Conservation (phyloP, 2,888 invertebrate species). For the Sinopyrophorus schimmeli region DNA sequence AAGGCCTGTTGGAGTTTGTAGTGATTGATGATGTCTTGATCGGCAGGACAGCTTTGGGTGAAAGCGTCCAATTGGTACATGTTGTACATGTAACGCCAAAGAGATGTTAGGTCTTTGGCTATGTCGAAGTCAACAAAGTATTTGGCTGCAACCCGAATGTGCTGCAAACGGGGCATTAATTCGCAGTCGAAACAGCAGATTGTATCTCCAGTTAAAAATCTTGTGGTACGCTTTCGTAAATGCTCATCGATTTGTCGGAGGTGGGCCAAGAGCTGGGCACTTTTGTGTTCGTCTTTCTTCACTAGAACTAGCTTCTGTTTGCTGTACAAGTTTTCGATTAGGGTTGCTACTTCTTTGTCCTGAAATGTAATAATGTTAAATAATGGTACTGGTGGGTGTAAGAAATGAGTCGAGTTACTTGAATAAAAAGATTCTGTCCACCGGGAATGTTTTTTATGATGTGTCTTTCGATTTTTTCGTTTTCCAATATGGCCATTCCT, state of each 20-base stretch:
- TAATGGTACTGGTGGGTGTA: neutral
- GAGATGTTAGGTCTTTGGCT: constrained; percentile 73
- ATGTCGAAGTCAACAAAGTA: constrained; percentile 85
- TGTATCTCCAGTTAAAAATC: constrained; percentile 94
- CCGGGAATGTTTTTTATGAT: constrained; percentile 96
- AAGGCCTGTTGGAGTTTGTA: constrained; percentile 96
- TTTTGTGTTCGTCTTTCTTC: constrained; percentile 68
- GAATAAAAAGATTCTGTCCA: constrained; percentile 91
- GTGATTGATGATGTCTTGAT: constrained; percentile 99
- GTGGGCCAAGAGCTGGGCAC: constrained; percentile 78
- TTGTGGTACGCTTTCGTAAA: constrained; percentile 80
- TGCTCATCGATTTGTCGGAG: constrained; percentile 87
- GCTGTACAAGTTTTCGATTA: constrained; percentile 96
- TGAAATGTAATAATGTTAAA: constrained; percentile 42
- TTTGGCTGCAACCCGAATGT: constrained; percentile 96
- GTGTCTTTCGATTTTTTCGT: constrained; percentile 93
- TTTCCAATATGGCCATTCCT: constrained; percentile 89
- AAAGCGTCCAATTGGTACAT: constrained; percentile 99
- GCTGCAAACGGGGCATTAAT: constrained; percentile 97
- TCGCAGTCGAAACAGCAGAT: constrained; percentile 99
- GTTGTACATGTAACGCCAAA: constrained; percentile 98
- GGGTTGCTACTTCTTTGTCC: constrained; percentile 93
- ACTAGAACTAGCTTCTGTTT: constrained; percentile 96
- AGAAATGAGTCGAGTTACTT: constrained; percentile 57
- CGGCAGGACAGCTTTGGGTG: constrained; percentile 96